Conservation (phyloP, 2,888 invertebrate genomes). For the Megalurothrips usitatus region DNA sequence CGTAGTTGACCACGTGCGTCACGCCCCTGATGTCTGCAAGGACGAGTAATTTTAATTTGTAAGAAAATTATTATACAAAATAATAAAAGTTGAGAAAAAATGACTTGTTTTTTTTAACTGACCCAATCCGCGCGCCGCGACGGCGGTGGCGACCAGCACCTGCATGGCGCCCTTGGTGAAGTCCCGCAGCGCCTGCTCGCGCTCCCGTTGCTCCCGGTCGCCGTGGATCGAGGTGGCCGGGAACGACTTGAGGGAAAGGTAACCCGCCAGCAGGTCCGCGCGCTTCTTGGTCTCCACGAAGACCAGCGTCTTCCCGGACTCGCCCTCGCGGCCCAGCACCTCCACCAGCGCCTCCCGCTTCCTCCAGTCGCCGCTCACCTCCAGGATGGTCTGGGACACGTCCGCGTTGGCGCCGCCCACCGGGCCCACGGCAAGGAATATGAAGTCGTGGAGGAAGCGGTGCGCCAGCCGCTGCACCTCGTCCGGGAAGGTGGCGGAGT, state of each 20-base stretch:
- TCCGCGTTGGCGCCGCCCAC: conserved; percentile 91
- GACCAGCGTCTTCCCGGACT: conserved; percentile 62
- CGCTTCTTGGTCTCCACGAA: conserved; percentile 88
- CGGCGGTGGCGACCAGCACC: conserved; percentile 90
- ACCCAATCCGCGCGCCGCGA: conserved; percentile 88
- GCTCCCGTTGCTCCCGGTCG: conserved; percentile 64
- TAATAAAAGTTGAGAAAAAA: too few relatives aligned
- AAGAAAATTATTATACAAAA: background rate
- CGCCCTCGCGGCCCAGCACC: conserved; percentile 50
- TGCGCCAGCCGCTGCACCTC: conserved; percentile 76
- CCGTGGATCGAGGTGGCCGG: conserved; percentile 71
- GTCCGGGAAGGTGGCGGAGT: conserved; percentile 70
- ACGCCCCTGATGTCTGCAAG: conserved; percentile 75
- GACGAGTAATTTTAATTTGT: too few relatives aligned
- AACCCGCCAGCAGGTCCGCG: conserved; percentile 84
- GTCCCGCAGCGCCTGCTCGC: conserved; percentile 68
- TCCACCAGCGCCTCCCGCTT: conserved; percentile 71
- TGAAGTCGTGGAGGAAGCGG: conserved; percentile 69
- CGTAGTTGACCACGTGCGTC: conserved; percentile 85
- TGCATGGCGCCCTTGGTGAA: conserved; percentile 75
- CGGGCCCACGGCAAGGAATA: conserved; percentile 87
- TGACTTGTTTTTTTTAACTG: conserved; percentile 37
- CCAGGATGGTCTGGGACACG: conserved; percentile 73
- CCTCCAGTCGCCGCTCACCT: conserved; percentile 64
- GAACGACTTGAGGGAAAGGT: conserved; percentile 70